Evolutionary conservation across 2,888 invertebrate species (phyloP).

Genomic region (Nomada ferruginata): DNA sequence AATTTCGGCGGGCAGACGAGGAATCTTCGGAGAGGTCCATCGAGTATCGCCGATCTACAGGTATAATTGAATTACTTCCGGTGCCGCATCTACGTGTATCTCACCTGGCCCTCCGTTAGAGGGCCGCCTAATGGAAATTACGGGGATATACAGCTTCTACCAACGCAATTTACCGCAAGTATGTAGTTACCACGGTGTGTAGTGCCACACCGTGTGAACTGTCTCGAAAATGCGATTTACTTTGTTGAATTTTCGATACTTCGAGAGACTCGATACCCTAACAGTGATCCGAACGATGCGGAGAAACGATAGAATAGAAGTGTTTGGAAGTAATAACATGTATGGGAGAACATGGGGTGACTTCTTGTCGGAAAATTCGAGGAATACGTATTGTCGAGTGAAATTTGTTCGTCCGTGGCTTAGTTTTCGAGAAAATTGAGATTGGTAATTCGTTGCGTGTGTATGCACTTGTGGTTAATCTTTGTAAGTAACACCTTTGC

Average conservation of each 20-base stretch:
- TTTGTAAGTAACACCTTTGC: too few species aligned
- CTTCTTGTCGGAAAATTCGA: too few species aligned
- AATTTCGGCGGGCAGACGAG: conserved; percentile 55
- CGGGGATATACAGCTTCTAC: conserved; percentile 4
- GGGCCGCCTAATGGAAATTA: conserved; percentile 50
- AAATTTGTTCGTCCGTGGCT: too few species aligned
- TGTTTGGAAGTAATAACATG: too few species aligned
- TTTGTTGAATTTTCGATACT: background rate
- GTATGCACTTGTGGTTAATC: too few species aligned
- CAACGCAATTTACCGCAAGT: conserved; percentile 36
- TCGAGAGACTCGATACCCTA: background rate
- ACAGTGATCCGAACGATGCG: background rate
- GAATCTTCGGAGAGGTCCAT: conserved; percentile 50
- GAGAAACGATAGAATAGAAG: background rate
- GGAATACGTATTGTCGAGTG: too few species aligned
- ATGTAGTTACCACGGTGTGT: conserved; percentile 11
- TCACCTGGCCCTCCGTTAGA: conserved; percentile 23
- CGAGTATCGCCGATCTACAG: conserved; percentile 27
- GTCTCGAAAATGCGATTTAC: conserved; percentile 14
- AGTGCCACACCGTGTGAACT: conserved; percentile 1
- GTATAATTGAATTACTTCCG: conserved; percentile 49
- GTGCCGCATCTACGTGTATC: conserved; percentile 21
- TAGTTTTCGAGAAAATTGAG: too few species aligned
- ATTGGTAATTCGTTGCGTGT: too few species aligned
- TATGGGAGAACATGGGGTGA: too few species aligned